Conservation (phyloP, 1,140 invertebrate genomes). For the Drosophila rufa region DNA sequence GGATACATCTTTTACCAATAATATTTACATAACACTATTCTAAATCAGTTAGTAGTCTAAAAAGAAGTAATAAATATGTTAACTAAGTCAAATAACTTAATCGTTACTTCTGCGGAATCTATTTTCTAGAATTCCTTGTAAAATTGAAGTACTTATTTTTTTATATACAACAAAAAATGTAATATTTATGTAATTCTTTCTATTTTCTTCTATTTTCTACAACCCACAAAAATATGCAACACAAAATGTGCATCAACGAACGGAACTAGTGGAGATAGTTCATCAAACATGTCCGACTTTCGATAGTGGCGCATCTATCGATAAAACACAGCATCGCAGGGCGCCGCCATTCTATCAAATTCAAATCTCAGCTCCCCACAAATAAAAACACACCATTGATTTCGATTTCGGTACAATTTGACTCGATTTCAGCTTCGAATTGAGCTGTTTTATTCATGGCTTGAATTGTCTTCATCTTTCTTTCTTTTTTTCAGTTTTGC, state of each 20-base stretch:
- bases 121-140: too few relatives aligned
- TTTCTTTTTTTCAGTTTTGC: constrained; percentile 47
- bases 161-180: too few relatives aligned
- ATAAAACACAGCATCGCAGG: not conserved
- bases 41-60: too few relatives aligned
- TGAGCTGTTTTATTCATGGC: constrained; percentile 51
- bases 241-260: not conserved
- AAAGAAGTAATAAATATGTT: too few relatives aligned
- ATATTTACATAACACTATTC: too few relatives aligned
- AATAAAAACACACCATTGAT: constrained; percentile 46
- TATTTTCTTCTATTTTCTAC: too few relatives aligned
- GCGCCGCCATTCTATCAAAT: constrained; percentile 11
- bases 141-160: too few relatives aligned
- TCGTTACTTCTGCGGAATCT: not conserved
- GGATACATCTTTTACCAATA: too few relatives aligned
- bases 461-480: constrained; percentile 43
- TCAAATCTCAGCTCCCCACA: constrained; percentile 5
- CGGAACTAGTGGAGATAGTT: not conserved
- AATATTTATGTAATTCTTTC: too few relatives aligned
- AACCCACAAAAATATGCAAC: too few relatives aligned
- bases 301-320: constrained; percentile 19
- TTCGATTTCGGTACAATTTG: constrained; percentile 42
- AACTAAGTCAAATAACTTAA: too few relatives aligned
- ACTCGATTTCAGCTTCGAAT: constrained; percentile 37
- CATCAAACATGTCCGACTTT: not conserved